Evolutionary conservation across 2,113 vertebrate species (phyloP), one percentile per base, ranked within the genome.

Genomic region (Megalops atlanticus): DNA sequence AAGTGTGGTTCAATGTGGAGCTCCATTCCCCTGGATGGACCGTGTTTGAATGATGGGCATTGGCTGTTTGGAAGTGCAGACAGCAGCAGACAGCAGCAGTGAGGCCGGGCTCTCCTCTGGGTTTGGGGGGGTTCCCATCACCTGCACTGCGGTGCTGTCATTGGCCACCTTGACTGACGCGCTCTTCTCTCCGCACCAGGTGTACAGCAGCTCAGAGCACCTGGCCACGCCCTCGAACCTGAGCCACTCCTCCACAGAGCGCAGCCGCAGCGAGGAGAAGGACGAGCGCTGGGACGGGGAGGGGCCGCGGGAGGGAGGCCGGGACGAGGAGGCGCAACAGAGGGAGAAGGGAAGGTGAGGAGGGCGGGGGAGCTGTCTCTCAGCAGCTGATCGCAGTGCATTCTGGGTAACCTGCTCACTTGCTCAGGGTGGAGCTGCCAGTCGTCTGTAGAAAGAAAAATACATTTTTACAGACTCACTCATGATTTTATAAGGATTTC

Each of bases 191-290:
- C n/a, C 76, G 15, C 69, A 86, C 15, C 82, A 99, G 97, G 97
- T 98, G 70, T 99, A 98, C 87, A 96, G 97, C 93, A 98, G 97
- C 90, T 96, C 96, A 0, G 97, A 99, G 85, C 95, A 96, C 87
- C 92, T 99, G 89, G 96, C 96, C 0, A 93, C 91, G 0, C 94
- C 95, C 21, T 94, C 96, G 82, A 91, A 91, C 1, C 93, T 94
- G 33, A 94, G 92, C 84, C 90, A 94, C 8, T 94, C 68, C 1
- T 10, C 90, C 0, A 91, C 94, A 0, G 97, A 97, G 24, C 93
- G 93, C 79, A 97, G 95, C 77, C 95, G 94, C 85, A 94, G 95
- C 0, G 96, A 97, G 77, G 97, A 98, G 87, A 96, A 94, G 54
- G 95, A 96, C 58, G 95, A 96, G 21, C 88, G 91, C 7, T 86